Evolutionary conservation across 2,113 vertebrate genomes (phyloP), one percentile per base, ranked within the genome.

Genomic region (Nerophis lumbriciformis): DNA sequence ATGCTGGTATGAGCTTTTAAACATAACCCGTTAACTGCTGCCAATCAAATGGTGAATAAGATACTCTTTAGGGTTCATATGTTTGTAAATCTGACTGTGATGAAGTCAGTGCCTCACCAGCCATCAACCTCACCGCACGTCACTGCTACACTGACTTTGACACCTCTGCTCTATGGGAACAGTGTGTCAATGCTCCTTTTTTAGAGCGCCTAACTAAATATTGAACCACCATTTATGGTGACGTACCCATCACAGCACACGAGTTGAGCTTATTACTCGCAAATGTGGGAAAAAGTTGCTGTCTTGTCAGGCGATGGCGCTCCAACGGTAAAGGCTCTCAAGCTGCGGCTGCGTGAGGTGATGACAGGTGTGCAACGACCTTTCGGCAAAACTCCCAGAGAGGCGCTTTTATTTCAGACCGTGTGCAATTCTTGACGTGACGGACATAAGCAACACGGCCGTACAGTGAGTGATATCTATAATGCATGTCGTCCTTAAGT

Each of bases 291-390:
- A 53, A 70, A 59, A 65, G 15, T 78, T 75, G 61, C 63, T 66
- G 35, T 61, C 71, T 50, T 73, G 68, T 77, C 62, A 63, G 68
- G 60, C 69, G 38, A 28, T 14, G 64, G 60, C 61, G 66, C 73
- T 73, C 71, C 67, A 14, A 15, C 16, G 49, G 69, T 69, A 70
- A 4, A 65, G 73, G 81, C 84, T 85, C 79, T 84, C 81, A 86
- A 81, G 83, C 75, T 70, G 71, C 65, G 45, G 51, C 69, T 69
- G 68, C 73, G 76, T 71, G 71, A 67, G 69, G 81, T 72, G 77
- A 78, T 76, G 86, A 83, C 78, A 85, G 84, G 78, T 85, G 86
- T 84, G 78, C 86, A 80, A 72, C 84, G 84, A 88, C 83, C 84
- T 85, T 84, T 81, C 76, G 69, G 78, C 69, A 77, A 80, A 78